Evolutionary conservation across 1,140 invertebrate species (phyloP).

Genomic region (Polypedilum vanderplanki): DNA sequence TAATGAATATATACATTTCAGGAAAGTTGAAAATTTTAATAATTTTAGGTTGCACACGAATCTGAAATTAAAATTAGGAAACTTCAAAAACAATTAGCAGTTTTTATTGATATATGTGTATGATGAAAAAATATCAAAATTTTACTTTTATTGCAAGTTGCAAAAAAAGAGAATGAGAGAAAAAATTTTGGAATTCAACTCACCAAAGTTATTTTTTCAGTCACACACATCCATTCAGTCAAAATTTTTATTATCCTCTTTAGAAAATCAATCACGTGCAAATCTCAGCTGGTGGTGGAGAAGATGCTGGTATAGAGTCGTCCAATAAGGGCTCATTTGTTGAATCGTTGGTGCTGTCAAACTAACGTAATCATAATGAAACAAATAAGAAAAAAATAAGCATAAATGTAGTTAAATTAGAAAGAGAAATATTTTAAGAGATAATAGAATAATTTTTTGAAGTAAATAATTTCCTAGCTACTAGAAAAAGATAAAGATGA

Average conservation of each 20-base stretch:
- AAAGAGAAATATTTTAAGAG: too few relatives aligned
- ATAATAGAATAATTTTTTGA: background rate
- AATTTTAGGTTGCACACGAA: background rate
- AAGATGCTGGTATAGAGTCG: background rate
- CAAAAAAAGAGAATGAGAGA: background rate
- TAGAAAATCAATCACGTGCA: background rate
- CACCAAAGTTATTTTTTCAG: background rate
- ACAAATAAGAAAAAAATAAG: background rate
- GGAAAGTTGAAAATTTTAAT: too few relatives aligned
- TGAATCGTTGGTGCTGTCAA: constrained; percentile 21
- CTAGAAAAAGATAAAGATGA: background rate
- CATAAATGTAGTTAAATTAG: background rate
- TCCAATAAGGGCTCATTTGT: background rate
- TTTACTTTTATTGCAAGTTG: background rate
- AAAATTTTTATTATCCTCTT: background rate
- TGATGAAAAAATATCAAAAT: background rate
- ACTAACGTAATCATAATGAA: background rate
- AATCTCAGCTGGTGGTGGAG: background rate
- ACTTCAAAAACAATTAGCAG: background rate
- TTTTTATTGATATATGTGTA: background rate
- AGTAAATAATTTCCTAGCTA: background rate
- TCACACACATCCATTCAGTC: background rate
- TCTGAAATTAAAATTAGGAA: background rate
- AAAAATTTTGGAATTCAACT: background rate
- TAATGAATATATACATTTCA: too few relatives aligned